Conservation (phyloP, 2,113 vertebrate genomes). For the Casuarius casuarius region DNA sequence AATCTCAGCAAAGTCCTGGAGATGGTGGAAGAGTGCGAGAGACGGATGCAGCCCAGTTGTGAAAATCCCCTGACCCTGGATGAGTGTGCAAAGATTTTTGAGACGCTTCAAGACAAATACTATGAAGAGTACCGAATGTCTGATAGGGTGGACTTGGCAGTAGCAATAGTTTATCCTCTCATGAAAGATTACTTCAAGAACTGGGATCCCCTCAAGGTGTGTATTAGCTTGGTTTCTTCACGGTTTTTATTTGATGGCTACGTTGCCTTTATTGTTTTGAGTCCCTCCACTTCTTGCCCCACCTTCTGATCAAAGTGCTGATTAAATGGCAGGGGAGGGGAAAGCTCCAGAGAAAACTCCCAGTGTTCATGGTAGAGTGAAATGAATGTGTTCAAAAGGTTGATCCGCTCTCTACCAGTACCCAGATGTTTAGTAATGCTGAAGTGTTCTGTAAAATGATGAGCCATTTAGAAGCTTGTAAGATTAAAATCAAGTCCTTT, state of each 20-base stretch:
- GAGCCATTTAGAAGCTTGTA: background rate
- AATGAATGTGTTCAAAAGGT: too few species aligned
- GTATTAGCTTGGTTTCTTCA: background rate
- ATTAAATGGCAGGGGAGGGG: background rate
- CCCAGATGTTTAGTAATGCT: accelerated
- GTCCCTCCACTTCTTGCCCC: background rate
- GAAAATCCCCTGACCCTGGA: slow-evolving; percentile 78
- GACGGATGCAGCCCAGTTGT: slow-evolving; percentile 75
- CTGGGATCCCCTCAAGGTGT: slow-evolving; percentile 94
- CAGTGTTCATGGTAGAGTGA: background rate
- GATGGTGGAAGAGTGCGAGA: slow-evolving; percentile 91
- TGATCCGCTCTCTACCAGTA: accelerated
- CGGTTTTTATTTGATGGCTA: background rate
- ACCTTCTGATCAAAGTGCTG: background rate
- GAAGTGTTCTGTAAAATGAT: background rate
- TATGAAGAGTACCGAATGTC: slow-evolving; percentile 94
- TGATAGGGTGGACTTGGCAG: slow-evolving; percentile 89
- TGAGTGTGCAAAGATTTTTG: slow-evolving; percentile 90
- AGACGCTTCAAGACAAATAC: slow-evolving; percentile 91
- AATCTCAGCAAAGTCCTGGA: slow-evolving; percentile 90
- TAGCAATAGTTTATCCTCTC: slow-evolving; percentile 91
- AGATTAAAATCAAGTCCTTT: background rate
- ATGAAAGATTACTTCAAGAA: slow-evolving; percentile 90
- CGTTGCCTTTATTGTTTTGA: background rate
- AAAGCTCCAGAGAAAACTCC: background rate